phyloP scores from a whole-genome alignment of 2,797 vertebrate species.

The Poecilia gillii region DNA sequence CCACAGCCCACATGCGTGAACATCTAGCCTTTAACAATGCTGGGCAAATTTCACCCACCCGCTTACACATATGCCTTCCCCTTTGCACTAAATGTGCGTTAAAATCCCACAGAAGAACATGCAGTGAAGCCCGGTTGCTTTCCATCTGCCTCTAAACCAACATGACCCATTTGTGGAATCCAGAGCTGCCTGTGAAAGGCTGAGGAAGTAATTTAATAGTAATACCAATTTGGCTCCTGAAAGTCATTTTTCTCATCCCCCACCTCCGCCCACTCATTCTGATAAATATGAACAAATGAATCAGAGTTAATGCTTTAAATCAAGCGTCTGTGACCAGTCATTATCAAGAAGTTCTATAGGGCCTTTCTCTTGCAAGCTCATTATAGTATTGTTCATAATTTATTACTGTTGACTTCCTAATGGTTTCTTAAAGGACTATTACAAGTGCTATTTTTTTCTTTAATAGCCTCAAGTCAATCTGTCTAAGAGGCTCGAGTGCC shows the following conservation, averaged over 20 bases:
- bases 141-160: conserved; percentile 15
- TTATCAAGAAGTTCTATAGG: conserved; percentile 77
- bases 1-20: conserved; percentile 22
- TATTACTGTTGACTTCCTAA: conserved; percentile 82
- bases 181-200: conserved; percentile 49
- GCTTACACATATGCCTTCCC: conserved; percentile 41
- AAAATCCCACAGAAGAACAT: conserved; percentile 1
- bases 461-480: conserved; percentile 75
- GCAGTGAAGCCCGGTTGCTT: conserved; percentile 11
- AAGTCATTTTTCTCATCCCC: conserved; percentile 65
- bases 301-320: conserved; percentile 79
- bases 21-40: conserved; percentile 10
- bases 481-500: conserved; percentile 57
- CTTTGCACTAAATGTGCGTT: conserved; percentile 20
- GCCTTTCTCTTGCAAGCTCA: conserved; percentile 72
- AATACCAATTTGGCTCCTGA: conserved; percentile 68
- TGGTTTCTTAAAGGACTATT: conserved; percentile 81
- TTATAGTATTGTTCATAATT: conserved; percentile 82
- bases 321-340: conserved; percentile 76
- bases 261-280: conserved; percentile 46
- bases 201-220: conserved; percentile 68
- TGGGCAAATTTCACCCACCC: conserved; percentile 34
- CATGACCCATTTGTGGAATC: conserved; percentile 52
- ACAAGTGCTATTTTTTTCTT: conserved; percentile 65
- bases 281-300: conserved; percentile 84